Evolutionary conservation across 2,888 invertebrate species (phyloP), one percentile per base, ranked within the genome.

Genomic region (Caenorhabditis sulstoni): DNA sequence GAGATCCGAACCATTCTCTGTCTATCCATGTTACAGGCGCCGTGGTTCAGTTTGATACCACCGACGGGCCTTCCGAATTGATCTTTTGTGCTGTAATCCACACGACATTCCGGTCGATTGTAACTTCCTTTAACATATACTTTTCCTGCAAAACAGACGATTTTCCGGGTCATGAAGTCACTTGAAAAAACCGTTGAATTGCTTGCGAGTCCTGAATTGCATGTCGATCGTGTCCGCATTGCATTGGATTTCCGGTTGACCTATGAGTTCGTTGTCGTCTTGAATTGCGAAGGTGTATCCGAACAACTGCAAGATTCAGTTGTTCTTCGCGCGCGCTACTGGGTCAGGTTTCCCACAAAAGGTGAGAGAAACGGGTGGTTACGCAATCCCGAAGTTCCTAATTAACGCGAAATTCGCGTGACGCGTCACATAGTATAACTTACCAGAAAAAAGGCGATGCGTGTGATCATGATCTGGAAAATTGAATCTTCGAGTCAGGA

Each of bases 111-210:
- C 7, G 89, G 88, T 16, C 86, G 79, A 64, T 81, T 82, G 80
- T 87, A 90, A 66, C 90, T 90, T 16, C 90, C 90, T 81, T 90
- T 90, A 20, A 90, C 90, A 79, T 86, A 90, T 1, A 90, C 86
- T 74, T 90, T 90, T 47, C 88, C 90, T 89, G 59, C 37, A 82
- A 76, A 53, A 18, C 11, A 22, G 35, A n/a, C 29, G 8, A 11
- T 5, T 29, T 12, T 22, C 1, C 44, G 29, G n/a, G 22, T 57
- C 23, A 41, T 9, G 0, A 5, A 5, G 11, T 44, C 11, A 44
- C 2, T 29, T 4, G 23, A 1, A 78, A 20, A 45, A 45, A 57
- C 89, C 89, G 35, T 85, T 82, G 65, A 89, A 90, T n/a, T 75
- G 81, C 35, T 83, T 85, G 47, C 80, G 79, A 3, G 89, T 89